phyloP scores from a whole-genome alignment of 2,113 vertebrate species.

The Actenoides hombroni region DNA sequence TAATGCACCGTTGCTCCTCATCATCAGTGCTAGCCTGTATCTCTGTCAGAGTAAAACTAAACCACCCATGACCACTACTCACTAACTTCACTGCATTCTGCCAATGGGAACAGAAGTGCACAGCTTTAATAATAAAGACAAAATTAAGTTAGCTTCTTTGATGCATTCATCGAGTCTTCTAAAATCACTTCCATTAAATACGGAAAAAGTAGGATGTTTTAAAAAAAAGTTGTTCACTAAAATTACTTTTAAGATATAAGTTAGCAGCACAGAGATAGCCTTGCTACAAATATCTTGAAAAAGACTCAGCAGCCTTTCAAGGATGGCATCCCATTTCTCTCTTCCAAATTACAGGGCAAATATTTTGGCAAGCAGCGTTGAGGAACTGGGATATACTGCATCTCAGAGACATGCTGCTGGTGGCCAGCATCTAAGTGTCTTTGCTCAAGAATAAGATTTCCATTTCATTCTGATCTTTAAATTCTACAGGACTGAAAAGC shows the following conservation, averaged over 20 bases:
- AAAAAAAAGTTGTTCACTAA: not conserved
- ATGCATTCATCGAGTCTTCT: not conserved
- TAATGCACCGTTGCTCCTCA: not conserved
- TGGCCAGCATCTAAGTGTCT: not conserved
- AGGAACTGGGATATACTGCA: not conserved
- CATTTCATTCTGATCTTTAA: not conserved
- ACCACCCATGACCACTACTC: not conserved
- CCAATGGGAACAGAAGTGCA: not conserved
- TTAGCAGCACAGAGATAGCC: not conserved
- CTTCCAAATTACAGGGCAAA: not conserved
- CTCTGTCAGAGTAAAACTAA: not conserved
- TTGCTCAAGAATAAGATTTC: not conserved
- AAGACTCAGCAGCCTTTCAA: not conserved
- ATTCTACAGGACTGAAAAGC: not conserved
- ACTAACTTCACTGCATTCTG: not conserved
- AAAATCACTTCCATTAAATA: not conserved
- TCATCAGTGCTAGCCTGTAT: not conserved
- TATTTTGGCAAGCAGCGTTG: not conserved
- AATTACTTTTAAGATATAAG: not conserved
- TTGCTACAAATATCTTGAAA: not conserved
- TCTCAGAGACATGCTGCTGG: not conserved
- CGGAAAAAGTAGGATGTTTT: not conserved
- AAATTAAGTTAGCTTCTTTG: not conserved
- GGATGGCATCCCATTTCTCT: not conserved
- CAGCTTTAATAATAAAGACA: not conserved